Percentiles rank a stretch among this genome's conserved stretches.
phyloP scores from a whole-genome alignment of 2,888 invertebrate genomes.

The Lasioglossum zephyrum region DNA sequence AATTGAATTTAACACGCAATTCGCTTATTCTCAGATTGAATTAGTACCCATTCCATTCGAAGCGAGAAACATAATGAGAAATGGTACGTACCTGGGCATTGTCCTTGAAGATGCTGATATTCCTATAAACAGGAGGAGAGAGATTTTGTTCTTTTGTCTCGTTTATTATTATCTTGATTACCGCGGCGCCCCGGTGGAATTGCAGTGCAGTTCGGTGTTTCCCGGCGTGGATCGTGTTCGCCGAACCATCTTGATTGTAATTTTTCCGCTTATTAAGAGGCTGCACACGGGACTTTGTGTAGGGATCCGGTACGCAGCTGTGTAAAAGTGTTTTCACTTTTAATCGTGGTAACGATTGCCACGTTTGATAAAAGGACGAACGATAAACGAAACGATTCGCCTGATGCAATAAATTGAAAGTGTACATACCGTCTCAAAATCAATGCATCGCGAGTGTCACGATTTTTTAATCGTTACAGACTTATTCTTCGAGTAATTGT shows the following conservation, averaged over 20 bases:
- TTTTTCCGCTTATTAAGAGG: conserved; percentile 42
- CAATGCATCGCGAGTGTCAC: too few species aligned
- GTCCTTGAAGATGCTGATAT: conserved; percentile 50
- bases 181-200: conserved; percentile 13
- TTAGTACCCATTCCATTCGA: conserved; percentile 31
- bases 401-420: conserved; percentile 20
- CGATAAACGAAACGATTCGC: background rate
- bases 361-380: background rate
- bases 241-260: conserved; percentile 28
- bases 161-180: conserved; percentile 54
- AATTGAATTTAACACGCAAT: background rate
- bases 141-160: conserved; percentile 40
- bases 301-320: background rate
- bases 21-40: background rate
- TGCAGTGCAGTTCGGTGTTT: conserved; percentile 19
- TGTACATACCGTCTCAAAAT: background rate
- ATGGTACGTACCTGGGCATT: conserved; percentile 37
- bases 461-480: background rate
- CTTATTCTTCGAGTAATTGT: background rate
- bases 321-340: conserved; percentile 31
- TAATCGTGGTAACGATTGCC: conserved; percentile 12
- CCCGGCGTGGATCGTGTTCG: conserved; percentile 28
- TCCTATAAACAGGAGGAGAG: conserved; percentile 43
- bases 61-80: conserved; percentile 28
- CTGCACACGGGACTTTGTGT: background rate